Conservation (phyloP, 2,797 vertebrate species). For the Benthosema pterotum region DNA sequence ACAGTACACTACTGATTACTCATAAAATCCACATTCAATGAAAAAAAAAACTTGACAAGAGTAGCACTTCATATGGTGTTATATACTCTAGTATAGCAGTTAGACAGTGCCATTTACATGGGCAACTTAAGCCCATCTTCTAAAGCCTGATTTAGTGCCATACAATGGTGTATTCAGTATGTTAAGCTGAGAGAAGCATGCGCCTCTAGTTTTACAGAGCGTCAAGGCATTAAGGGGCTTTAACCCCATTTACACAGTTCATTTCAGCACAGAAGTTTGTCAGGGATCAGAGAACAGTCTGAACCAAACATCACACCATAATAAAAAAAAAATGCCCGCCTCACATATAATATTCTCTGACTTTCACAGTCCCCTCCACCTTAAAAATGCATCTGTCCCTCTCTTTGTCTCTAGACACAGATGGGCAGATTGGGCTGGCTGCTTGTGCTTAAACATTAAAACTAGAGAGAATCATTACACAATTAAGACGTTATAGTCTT, state of each 20-base stretch:
- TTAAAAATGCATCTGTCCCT: slow-evolving; percentile 27
- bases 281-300: slow-evolving; percentile 30
- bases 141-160: slow-evolving; percentile 7
- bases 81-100: slow-evolving; percentile 17
- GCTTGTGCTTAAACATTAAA: slow-evolving; percentile 34
- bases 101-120: slow-evolving; percentile 32
- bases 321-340: slow-evolving; percentile 14
- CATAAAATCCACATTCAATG: slow-evolving; percentile 10
- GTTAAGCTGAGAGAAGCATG: slow-evolving; percentile 8
- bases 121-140: slow-evolving; percentile 14
- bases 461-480: slow-evolving; percentile 37
- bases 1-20: slow-evolving; percentile 29
- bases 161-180: too few species aligned
- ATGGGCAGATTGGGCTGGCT: slow-evolving; percentile 11
- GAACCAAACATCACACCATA: slow-evolving; percentile 15
- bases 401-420: slow-evolving; percentile 18
- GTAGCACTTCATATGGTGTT: slow-evolving; percentile 18
- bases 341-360: slow-evolving; percentile 1
- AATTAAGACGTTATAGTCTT: slow-evolving; percentile 7
- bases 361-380: slow-evolving; percentile 30
- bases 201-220: slow-evolving; percentile 2
- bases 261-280: slow-evolving; percentile 34
- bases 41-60: slow-evolving; percentile 3
- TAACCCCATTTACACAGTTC: slow-evolving; percentile 1
- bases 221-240: slow-evolving; percentile 19